phyloP scores from a whole-genome alignment of 2,113 vertebrate genomes.

The Helogale parvula region DNA sequence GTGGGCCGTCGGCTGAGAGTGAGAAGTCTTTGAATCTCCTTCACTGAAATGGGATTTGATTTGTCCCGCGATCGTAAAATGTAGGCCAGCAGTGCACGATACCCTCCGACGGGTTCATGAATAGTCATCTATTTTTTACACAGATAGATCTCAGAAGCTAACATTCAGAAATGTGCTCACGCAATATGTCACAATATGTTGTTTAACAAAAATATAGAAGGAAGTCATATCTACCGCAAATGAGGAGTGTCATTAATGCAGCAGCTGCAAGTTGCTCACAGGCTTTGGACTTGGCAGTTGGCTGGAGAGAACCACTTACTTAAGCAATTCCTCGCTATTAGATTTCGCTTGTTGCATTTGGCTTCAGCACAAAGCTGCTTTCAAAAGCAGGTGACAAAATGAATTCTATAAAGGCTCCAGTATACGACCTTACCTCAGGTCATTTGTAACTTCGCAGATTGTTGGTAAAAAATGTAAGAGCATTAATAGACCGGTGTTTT shows the following conservation, averaged over 20 bases:
- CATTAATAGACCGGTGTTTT: conserved; percentile 4
- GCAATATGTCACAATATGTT: conserved; percentile 72
- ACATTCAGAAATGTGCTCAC: conserved; percentile 67
- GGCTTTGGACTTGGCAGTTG: conserved; percentile 63
- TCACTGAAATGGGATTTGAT: conserved; percentile 46
- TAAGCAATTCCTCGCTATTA: conserved; percentile 37
- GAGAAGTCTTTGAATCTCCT: conserved; percentile 24
- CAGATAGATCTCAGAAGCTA: conserved; percentile 55
- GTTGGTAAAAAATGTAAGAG: neutral
- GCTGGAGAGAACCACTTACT: conserved; percentile 51
- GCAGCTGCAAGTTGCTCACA: conserved; percentile 42
- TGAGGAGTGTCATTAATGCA: neutral
- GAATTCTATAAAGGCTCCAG: conserved; percentile 42
- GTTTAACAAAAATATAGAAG: conserved; percentile 73
- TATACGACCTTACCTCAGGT: conserved; percentile 26
- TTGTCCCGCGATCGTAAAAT: conserved; percentile 31
- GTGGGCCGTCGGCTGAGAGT: neutral
- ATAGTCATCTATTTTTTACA: conserved; percentile 49
- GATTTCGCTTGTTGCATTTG: conserved; percentile 61
- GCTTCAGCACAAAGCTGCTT: conserved; percentile 53
- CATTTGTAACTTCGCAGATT: conserved; percentile 48
- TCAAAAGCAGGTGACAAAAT: conserved; percentile 69
- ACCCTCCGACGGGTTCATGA: conserved; percentile 37
- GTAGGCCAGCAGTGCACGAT: conserved; percentile 9
- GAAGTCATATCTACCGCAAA: conserved; percentile 43